Evolutionary conservation across 2,113 vertebrate genomes (phyloP).

Genomic region (Muntiacus reevesi): DNA sequence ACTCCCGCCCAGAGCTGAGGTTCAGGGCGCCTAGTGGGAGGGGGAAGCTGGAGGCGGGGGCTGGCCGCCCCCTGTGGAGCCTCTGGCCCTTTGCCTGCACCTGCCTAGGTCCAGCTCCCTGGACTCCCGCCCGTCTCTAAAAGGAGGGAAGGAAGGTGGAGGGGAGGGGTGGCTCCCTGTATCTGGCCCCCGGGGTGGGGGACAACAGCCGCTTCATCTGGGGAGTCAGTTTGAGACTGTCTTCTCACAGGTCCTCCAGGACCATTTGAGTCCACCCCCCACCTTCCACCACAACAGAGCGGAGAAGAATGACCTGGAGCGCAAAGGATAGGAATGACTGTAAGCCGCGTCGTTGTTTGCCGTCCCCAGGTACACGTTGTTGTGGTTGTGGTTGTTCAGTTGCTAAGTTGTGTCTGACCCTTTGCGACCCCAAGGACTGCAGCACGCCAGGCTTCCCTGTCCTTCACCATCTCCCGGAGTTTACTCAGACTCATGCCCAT

Average conservation of each 20-base stretch:
- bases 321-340: accelerated
- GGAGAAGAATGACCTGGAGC: neutral
- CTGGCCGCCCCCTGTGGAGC: neutral
- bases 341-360: accelerated
- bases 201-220: neutral
- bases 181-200: neutral
- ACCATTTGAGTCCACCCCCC: neutral
- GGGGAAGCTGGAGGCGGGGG: too few relatives aligned
- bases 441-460: neutral
- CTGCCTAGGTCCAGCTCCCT: neutral
- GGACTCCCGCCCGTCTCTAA: neutral
- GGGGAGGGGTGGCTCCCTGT: neutral
- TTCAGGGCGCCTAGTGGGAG: neutral
- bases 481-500: neutral
- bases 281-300: accelerated
- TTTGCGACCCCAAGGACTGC: neutral
- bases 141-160: neutral
- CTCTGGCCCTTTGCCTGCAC: too few relatives aligned
- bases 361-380: neutral
- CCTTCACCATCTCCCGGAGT: neutral
- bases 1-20: neutral
- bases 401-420: neutral
- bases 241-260: neutral
- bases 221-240: neutral
- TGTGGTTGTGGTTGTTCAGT: neutral